Base-by-base conservation (phyloP, 2,113 vertebrate species). In the Hystrix brachyura region DNA sequence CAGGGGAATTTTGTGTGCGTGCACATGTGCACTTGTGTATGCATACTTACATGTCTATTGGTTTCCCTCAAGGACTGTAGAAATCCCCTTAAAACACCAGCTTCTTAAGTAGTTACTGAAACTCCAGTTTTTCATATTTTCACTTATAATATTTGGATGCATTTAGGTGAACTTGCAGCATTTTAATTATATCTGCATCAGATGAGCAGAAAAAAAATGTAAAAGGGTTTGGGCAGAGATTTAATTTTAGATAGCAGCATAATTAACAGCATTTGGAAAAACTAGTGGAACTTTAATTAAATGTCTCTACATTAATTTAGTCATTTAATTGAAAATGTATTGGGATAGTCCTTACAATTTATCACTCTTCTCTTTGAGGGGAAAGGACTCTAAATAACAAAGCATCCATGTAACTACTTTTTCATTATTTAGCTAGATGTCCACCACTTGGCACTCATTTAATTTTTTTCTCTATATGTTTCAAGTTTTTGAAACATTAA, bases 201-300 rank as follows among this genome's bases (percentile, higher is more conserved):
- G 98, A 98, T 98, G 98, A 98, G 98, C 96, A 96, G 96, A 97
- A 98, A 97, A 81, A 38, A 98, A 98, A 97, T 94, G 91, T 98
- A 98, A 98, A 98, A 98, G 84, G 51, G 91, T 60, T 97, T 98
- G n/a, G 96, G 94, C 71, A 98, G 94, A 98, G 98, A 99, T 99
- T 99, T 99, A 98, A 99, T 99, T 99, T 99, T 98, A 98, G 98
- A 99, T 98, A 99, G 97, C 62, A 93, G 88, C 91, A 94, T 98
- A 98, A 99, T 99, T 99, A 99, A 98, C 98, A 96, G 97, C 96
- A 98, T 98, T 99, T 98, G 97, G 96, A 98, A 98, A 98, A 98
- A 98, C 94, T 97, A 98, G 96, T 97, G 93, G 87, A 98, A 95
- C 96, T 98, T 98, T 99, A 99, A 99, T 99, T 99, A 99, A 99